Base-by-base conservation (phyloP, 2,797 vertebrate genomes). In the Gephyroberyx darwinii region DNA sequence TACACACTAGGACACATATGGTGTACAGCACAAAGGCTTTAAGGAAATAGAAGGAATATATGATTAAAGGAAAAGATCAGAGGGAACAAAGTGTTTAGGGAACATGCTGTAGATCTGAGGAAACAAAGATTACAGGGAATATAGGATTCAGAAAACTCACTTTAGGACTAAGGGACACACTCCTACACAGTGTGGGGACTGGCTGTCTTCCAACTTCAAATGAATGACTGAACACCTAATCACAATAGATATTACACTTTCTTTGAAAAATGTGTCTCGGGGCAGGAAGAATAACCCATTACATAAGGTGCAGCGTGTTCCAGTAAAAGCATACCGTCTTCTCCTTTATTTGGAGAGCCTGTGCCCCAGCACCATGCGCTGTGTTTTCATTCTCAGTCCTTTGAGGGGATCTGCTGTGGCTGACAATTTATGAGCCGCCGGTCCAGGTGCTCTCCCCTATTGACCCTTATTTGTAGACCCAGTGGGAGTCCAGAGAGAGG, bases 281-380 rank as follows among this genome's bases (percentile, higher is more conserved):
- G 82, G 82, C 80, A 68, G 86, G 86, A 87, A 89, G 74, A 86
- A 86, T 82, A 79, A 86, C 61, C 80, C 59, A 80, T 91, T 92
- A 88, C 86, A 84, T 85, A 89, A 93, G 83, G 72, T 65, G 76
- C 22, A 58, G 39, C 26, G 20, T 9, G 68, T 83, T 92, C 89
- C 90, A 89, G 88, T 77, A 83, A 86, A 91, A 92, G 71, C 86
- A 86, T 57, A 78, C 81, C 51, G 71, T 62, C 86, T 66, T 88
- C 81, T 86, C 74, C 83, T 90, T 84, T 87, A 84, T 87, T 90
- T 88, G 88, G 86, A 89, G 88, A 89, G 74, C 76, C 75, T 51
- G 52, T 5, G 62, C 75, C 84, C 82, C 68, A 7, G 76, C 77
- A 68, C 60, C 14, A 58, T 3, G 78, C 51, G 72, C 74, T 14